These are phyloP conservation scores for Ceyx melanurus DNA, from an alignment of 2,113 vertebrate species.

Conservation along the genomic window DNA sequence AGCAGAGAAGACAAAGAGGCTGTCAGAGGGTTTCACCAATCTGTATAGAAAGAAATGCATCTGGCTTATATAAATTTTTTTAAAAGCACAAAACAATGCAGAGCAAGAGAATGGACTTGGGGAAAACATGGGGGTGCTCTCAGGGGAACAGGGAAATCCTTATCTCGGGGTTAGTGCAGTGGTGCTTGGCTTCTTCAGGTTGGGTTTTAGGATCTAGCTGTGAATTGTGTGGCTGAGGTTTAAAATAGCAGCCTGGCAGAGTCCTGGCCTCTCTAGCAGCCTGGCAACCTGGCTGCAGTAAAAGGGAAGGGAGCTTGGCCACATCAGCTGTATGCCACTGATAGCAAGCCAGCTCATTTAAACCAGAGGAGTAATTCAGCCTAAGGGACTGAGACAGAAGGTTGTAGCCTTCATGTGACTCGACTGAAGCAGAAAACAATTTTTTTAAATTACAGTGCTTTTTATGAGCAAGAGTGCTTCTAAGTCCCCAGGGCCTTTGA, in stretches of 20 bases:
- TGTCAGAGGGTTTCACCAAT: neutral
- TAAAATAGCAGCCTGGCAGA: neutral
- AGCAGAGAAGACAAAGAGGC: neutral
- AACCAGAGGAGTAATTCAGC: neutral
- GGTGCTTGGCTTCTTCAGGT: neutral
- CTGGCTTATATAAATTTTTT: neutral
- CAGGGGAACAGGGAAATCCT: fast-evolving
- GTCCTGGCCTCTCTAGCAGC: neutral
- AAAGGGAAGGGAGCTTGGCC: neutral
- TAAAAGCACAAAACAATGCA: neutral
- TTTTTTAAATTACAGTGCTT: neutral
- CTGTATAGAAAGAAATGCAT: neutral
- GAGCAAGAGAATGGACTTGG: neutral
- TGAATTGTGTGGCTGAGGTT: neutral
- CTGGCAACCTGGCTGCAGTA: neutral
- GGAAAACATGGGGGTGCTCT: neutral
- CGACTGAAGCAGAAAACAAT: neutral
- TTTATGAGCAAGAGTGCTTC: neutral
- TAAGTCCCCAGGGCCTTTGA: neutral
- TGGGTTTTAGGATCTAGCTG: neutral
- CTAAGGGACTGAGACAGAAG: neutral
- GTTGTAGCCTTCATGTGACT: neutral
- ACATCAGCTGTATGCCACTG: neutral
- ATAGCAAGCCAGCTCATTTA: neutral
- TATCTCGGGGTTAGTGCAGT: neutral